Conservation (phyloP, 2,888 invertebrate species). For the Heliconius aoede region DNA sequence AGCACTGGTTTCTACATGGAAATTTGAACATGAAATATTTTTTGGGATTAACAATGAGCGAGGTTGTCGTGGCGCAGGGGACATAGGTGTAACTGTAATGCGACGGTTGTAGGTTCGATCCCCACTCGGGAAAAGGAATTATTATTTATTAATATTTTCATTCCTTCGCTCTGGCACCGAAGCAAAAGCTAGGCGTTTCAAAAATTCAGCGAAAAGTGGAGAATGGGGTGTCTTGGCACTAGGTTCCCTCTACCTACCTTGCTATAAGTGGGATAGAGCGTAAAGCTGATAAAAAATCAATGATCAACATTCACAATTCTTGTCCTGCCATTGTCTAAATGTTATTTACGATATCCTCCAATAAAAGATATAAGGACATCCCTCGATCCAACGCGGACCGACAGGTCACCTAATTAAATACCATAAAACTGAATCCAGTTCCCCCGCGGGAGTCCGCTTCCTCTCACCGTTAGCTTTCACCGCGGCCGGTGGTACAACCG, state of each 20-base stretch:
- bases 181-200: too few species aligned
- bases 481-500: slow-evolving; percentile 57
- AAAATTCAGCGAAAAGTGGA: too few species aligned
- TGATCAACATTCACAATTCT: slow-evolving; percentile 43
- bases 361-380: slow-evolving; percentile 70
- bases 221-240: too few species aligned
- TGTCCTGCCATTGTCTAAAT: slow-evolving; percentile 61
- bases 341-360: slow-evolving; percentile 71
- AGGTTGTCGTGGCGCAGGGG: neutral
- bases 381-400: slow-evolving; percentile 59
- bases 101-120: too few species aligned
- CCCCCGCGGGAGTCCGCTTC: slow-evolving; percentile 53
- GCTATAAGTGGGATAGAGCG: too few species aligned
- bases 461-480: slow-evolving; percentile 72
- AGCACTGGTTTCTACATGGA: slow-evolving; percentile 48
- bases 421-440: slow-evolving; percentile 78
- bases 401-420: slow-evolving; percentile 79
- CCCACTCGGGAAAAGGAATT: too few species aligned
- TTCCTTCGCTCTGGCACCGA: too few species aligned
- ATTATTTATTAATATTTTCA: too few species aligned
- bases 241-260: too few species aligned
- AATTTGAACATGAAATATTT: slow-evolving; percentile 27
- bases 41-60: slow-evolving; percentile 2
- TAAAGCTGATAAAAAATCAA: too few species aligned
- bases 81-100: too few species aligned